phyloP scores from a whole-genome alignment of 2,888 invertebrate species.

The Sepioteuthis lessoniana region DNA sequence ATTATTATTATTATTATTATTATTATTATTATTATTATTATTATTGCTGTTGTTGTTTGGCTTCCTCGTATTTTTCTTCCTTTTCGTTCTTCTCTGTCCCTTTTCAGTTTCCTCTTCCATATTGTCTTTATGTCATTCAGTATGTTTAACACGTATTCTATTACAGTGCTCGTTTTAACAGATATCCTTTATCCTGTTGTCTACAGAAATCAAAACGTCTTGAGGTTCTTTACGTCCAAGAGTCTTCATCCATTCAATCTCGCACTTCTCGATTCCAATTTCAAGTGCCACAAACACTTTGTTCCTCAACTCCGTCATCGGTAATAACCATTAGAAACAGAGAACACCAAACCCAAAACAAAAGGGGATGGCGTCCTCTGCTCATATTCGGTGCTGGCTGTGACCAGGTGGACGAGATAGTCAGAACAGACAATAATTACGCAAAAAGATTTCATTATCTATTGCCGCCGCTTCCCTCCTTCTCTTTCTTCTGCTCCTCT shows the following conservation, averaged over 20 bases:
- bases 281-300: not conserved
- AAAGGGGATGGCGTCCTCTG: no score
- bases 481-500: no score
- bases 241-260: not conserved
- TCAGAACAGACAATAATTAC: not conserved
- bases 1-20: slow-evolving; percentile 17
- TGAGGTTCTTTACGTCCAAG: not conserved
- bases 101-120: not conserved
- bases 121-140: not conserved
- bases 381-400: not conserved
- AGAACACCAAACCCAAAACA: not conserved
- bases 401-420: not conserved
- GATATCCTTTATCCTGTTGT: not conserved
- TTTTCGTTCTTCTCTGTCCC: not conserved
- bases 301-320: not conserved
- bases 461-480: not conserved
- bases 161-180: not conserved
- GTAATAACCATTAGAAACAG: not conserved
- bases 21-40: not conserved
- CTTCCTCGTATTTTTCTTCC: not conserved
- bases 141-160: not conserved
- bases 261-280: not conserved
- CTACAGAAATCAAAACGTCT: not conserved
- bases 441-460: not conserved
- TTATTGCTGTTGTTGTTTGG: not conserved